Percentiles rank a stretch among this genome's conserved stretches.
phyloP scores from a whole-genome alignment of 2,113 vertebrate species.

The Burhinus oedicnemus region DNA sequence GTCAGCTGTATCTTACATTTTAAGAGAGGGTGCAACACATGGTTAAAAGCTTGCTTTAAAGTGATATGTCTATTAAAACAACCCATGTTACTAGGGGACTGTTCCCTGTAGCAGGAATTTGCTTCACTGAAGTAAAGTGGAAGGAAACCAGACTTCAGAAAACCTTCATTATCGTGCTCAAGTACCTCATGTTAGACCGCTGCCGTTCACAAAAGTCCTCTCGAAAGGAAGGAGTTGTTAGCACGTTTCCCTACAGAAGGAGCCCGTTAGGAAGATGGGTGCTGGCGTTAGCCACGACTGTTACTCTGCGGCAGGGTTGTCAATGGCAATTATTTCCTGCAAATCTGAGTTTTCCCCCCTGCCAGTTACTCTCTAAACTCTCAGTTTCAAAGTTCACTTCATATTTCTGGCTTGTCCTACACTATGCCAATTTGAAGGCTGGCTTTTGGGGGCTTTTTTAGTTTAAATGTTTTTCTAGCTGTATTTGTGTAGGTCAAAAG shows the following conservation, averaged over 20 bases:
- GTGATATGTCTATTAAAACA: not conserved
- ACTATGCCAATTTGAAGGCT: not conserved
- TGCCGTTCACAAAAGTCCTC: not conserved
- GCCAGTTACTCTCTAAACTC: not conserved
- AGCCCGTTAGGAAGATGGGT: slow-evolving; percentile 5
- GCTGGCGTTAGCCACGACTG: not conserved
- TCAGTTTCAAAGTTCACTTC: slow-evolving; percentile 25
- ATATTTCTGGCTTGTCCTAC: not conserved
- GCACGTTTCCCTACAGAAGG: not conserved
- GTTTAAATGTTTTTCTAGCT: slow-evolving; percentile 46
- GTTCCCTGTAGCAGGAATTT: not conserved
- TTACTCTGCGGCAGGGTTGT: not conserved
- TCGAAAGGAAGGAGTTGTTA: not conserved
- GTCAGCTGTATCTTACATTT: not conserved
- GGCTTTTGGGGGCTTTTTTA: not conserved
- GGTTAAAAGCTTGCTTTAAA: slow-evolving; percentile 3
- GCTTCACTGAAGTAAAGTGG: not conserved
- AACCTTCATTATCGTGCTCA: not conserved
- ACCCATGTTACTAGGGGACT: not conserved
- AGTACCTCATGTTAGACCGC: not conserved
- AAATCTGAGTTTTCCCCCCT: not conserved
- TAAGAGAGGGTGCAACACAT: not conserved
- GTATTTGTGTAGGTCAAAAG: slow-evolving; percentile 36
- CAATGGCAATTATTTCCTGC: not conserved
- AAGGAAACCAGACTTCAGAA: slow-evolving; percentile 40